Base-by-base conservation (phyloP, 2,113 vertebrate genomes). In the Sialia sialis region DNA sequence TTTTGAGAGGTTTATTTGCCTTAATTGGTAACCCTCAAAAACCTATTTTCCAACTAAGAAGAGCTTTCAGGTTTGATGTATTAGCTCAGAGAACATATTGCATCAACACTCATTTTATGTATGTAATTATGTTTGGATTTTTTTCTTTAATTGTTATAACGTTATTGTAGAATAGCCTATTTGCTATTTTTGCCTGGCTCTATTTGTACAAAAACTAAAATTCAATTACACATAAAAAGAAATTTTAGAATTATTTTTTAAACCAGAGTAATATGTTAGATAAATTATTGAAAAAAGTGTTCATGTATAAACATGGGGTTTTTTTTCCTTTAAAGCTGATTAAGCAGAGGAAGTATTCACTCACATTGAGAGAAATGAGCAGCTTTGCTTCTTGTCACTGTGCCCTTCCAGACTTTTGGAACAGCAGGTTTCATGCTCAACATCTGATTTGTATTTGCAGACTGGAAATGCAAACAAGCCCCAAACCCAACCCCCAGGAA, bases 331-430 rank as follows among this genome's bases (percentile, higher is more conserved):
- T 87, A 55, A 90, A 86, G 72, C 41, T 76, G 79, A 78, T 94
- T 75, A 93, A 82, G 49, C 69, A 84, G 69, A 87, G 87, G 67
- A 84, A 89, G 39, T n/a, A 87, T 55, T 94, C 72, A 89, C 25
- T 78, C 52, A 67, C 20, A 36, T 2, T 75, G 36, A 94, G 11
- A 91, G 69, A 84, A 63, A 1, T 39, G 25, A 93, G 62, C 52
- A 91, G 84, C 39, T 81, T 87, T 76, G 49, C 68, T 83, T 79
- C 68, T 60, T 80, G 68, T 56, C 76, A 55, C 62, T 56, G 8
- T 38, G 44, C 49, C 52, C n/a, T 64, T 73, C 23, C 72, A 91
- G 64, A 75, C 32, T 78, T 91, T 36, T 75, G 39, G 23, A 78
- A 75, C 56, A 90, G 63, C 38, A 82, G 66, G 48, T 87, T 94